Percentiles rank a stretch among this genome's conserved stretches.
These are phyloP conservation scores for Cassiopea andromeda DNA, from an alignment of 30 jellyfish, hydroid and myxozoan species.

Conservation along the genomic window DNA sequence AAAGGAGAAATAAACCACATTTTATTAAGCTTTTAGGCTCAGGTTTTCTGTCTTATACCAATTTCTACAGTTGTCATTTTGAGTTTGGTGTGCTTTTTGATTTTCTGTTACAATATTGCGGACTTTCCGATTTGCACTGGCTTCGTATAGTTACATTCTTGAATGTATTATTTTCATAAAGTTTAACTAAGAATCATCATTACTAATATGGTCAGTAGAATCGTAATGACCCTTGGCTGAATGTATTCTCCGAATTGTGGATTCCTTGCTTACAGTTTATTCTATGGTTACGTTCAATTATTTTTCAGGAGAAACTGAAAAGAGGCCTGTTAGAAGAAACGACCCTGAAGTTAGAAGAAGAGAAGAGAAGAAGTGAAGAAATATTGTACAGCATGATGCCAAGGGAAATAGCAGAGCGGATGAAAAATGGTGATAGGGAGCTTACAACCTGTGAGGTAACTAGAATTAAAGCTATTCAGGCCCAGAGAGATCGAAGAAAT, in stretches of 20 bases:
- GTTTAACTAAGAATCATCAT: not conserved
- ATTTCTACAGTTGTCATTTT: no score
- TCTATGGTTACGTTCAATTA: not conserved
- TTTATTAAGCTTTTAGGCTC: no score
- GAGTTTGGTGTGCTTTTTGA: no score
- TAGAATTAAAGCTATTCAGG: not conserved
- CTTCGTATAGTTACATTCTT: no score
- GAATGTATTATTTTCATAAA: no score
- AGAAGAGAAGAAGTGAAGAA: conserved; percentile 47
- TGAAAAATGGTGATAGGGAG: conserved; percentile 68
- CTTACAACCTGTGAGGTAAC: conserved; percentile 68
- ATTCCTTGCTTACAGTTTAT: not conserved
- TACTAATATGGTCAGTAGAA: not conserved
- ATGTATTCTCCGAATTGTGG: not conserved
- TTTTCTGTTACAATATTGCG: no score
- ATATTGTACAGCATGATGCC: conserved; percentile 75
- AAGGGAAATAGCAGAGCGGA: conserved; percentile 68
- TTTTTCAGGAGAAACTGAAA: conserved; percentile 54
- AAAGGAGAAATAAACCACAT: no score
- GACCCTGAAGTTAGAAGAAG: conserved; percentile 55
- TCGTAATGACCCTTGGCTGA: not conserved
- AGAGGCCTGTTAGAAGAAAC: conserved; percentile 42
- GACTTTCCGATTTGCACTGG: no score
- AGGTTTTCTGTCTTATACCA: no score
- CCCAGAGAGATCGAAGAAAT: not conserved